Evolutionary conservation across 1,140 invertebrate species (phyloP), one percentile per base, ranked within the genome.

Genomic region (Zaprionus inermis): DNA sequence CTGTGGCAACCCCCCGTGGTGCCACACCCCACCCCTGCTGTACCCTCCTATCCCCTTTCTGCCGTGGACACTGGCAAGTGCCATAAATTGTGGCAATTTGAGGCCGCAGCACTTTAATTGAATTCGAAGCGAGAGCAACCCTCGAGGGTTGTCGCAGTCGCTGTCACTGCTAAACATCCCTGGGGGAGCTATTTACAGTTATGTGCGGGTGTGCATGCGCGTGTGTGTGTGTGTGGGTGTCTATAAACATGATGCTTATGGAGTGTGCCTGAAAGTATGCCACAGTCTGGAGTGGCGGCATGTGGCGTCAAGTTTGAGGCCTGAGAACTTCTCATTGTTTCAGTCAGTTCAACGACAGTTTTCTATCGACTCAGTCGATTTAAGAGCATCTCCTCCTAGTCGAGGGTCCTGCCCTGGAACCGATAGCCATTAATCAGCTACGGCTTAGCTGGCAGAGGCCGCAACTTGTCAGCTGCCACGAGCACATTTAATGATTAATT

Each of bases 31-130:
- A 4, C 22, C 22, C 4, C 4, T 1, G 22, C 22, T 2, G 22
- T 24, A 24, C 4, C 22, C 4, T 1, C 22, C 22, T 5, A 16
- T 18, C 52, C 18, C 63, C 60, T 67, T 54, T 58, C 28, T 16
- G 55, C 64, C 69, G 52, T 1, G 69, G 22, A 52, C 36, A 60
- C 28, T 14, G 68, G 84, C 84, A 89, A 89, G 84, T 89, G 84
- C 84, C 84, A 89, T 89, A 89, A 89, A 89, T 89, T 89, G 84
- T 89, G 84, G 84, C 84, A 89, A 89, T 89, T 89, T 89, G 54
- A 89, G 68, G 85, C 84, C 84, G 84, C 84, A 89, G 84, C 78
- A 78, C 84, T 89, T 89, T 89, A 89, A 89, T 89, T 89, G 84
- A 89, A 89, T 89, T 89, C 82, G 81, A 86, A 79, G 74, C 69